Percentiles rank a stretch among this genome's conserved stretches.
phyloP scores from a whole-genome alignment of 1,140 invertebrate genomes.

The Hyles euphorbiae region DNA sequence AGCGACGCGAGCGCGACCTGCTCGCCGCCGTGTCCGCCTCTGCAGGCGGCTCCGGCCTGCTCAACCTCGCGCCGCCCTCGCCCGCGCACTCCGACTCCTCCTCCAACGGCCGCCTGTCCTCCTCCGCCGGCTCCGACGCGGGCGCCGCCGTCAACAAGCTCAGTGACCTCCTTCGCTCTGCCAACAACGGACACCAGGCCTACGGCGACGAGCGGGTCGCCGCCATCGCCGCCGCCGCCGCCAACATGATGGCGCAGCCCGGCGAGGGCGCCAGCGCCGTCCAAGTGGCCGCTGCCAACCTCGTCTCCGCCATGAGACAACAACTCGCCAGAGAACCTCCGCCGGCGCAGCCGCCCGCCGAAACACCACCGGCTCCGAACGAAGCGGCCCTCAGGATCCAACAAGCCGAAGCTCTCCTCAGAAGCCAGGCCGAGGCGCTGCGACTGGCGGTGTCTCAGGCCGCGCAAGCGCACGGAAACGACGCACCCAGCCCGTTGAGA shows the following conservation, averaged over 20 bases:
- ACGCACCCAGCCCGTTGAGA: slow-evolving; percentile 56
- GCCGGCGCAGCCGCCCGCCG: slow-evolving; percentile 73
- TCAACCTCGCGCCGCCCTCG: slow-evolving; percentile 81
- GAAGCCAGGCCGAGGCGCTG: slow-evolving; percentile 89
- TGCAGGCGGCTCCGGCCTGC: slow-evolving; percentile 74
- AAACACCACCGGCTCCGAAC: slow-evolving; percentile 63
- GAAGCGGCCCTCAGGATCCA: slow-evolving; percentile 84
- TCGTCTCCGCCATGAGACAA: slow-evolving; percentile 88
- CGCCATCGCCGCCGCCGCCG: slow-evolving; percentile 82
- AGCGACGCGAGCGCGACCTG: slow-evolving; percentile 89
- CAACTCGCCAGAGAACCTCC: slow-evolving; percentile 76
- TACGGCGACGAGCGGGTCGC: slow-evolving; percentile 85
- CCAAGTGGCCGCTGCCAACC: slow-evolving; percentile 84
- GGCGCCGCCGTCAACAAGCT: slow-evolving; percentile 84
- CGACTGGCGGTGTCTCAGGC: slow-evolving; percentile 83
- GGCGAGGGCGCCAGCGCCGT: slow-evolving; percentile 76
- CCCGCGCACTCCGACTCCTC: slow-evolving; percentile 90
- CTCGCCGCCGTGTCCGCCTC: slow-evolving; percentile 82
- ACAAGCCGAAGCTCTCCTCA: slow-evolving; percentile 86
- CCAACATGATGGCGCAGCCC: slow-evolving; percentile 80
- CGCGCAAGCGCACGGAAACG: slow-evolving; percentile 66
- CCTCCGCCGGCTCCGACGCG: slow-evolving; percentile 85
- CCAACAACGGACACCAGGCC: slow-evolving; percentile 73
- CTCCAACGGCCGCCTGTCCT: slow-evolving; percentile 85
- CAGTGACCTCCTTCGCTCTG: slow-evolving; percentile 80